Evolutionary conservation across 2,113 vertebrate genomes (phyloP), one percentile per base, ranked within the genome.

Genomic region (Euleptes europaea): DNA sequence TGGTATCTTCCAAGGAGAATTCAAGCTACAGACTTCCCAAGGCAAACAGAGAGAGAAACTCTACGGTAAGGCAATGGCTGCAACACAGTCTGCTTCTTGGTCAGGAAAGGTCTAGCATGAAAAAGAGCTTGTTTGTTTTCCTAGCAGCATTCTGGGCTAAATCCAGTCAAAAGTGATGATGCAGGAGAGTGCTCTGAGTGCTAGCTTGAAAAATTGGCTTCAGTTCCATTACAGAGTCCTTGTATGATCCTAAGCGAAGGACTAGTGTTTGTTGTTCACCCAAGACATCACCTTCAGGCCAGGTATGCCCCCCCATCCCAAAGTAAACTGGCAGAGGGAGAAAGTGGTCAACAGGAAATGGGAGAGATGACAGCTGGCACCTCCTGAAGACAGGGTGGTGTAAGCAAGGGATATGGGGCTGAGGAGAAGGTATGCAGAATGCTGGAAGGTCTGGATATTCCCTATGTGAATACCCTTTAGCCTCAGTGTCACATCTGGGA

Each of bases 1-100:
- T 0, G 99, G 99, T 4, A 92, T 92, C 35, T 96, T 99, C 93
- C 97, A 90, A 10, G 99, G 99, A 1, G 96, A 97, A 90, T 98
- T 99, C 86, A 98, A 98, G 89, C 92, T 99, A 72, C 97, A 96
- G 78, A 98, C 98, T 3, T 97, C 97, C 1, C 97, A 98, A 88
- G 97, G 97, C 71, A 99, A 98, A 86, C 97, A 96, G 92, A 97
- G 98, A 7, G 98, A 99, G 93, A 99, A 98, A 86, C 93, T 99
- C 38, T 99, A 99, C 0, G 99, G 99, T 99, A 94, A 97, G 97
- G 82, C 72, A 69, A 0, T 0, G 66, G 47, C 72, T 65, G 26
- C 54, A 44, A 3, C 5, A 1, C 31, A 0, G 5, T 57, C 60
- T 51, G 67, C 3, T 35, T 66, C n/a, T 65, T 78, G 28, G 42